Evolutionary conservation across 64 coral and sea anemone species (phyloP).

Genomic region (Actinia tenebrosa): DNA sequence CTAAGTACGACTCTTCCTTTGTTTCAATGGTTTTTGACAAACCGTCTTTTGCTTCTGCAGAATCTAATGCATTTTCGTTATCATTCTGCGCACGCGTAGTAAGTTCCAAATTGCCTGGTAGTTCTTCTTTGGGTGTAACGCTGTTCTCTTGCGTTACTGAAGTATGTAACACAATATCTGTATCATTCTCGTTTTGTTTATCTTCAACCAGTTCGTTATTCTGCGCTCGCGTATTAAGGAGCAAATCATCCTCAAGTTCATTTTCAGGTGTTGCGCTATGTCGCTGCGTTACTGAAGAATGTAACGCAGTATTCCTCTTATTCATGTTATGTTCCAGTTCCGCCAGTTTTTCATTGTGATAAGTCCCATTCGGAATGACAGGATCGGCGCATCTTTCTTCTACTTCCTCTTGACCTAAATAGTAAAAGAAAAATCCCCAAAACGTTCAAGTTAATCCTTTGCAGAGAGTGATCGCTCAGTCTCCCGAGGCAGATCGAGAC

Average conservation of each 20-base stretch:
- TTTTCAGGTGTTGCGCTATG: no score
- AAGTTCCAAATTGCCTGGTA: no score
- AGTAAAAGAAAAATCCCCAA: not conserved
- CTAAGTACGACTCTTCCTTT: not conserved
- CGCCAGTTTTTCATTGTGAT: not conserved
- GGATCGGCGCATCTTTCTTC: not conserved
- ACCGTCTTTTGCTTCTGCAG: not conserved
- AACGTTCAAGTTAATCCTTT: not conserved
- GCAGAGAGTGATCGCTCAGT: no score
- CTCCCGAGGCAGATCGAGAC: no score
- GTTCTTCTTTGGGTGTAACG: no score
- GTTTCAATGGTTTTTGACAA: not conserved
- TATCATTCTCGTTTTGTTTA: not conserved
- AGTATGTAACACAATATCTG: not conserved
- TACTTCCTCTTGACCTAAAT: slow-evolving; percentile 1
- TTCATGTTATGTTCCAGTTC: not conserved
- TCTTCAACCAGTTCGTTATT: not conserved
- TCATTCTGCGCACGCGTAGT: no score
- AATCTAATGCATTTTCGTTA: no score
- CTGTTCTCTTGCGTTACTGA: no score
- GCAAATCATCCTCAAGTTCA: no score
- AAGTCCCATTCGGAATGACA: not conserved
- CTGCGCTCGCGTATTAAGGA: no score
- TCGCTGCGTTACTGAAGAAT: no score
- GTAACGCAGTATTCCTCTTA: not conserved